Evolutionary conservation across 2,888 invertebrate species (phyloP), one percentile per base, ranked within the genome.

Genomic region (Sarcophaga variegata): DNA sequence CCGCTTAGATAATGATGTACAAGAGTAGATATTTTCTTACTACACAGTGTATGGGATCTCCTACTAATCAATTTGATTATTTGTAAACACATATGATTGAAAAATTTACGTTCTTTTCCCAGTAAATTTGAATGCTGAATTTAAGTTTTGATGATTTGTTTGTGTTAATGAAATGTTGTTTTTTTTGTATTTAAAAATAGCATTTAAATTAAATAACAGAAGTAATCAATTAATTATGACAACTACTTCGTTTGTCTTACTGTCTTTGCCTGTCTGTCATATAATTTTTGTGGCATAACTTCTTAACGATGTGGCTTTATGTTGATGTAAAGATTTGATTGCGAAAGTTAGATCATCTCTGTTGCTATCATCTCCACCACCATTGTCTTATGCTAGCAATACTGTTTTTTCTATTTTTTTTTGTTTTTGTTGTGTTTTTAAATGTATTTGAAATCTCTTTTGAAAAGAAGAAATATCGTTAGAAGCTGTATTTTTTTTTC

Each of bases 201-300:
- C 17, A 59, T 59, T 59, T 59, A 17, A 59, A 17, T n/a, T 59
- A 59, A 59, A 59, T 14, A 14, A 17, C 14, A 14, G 2, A 59
- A 59, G 17, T 3, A 59, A 17, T 81, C 76, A 86, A 86, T 86
- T 86, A 84, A 88, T 84, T 83, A 88, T 88, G 86, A 79, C 86
- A 86, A 86, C 80, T 81, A 80, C 71, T 84, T 79, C n/a, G 62
- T 22, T 54, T 81, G 62, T 22, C 6, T 11, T 60, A 10, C 11
- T 20, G n/a, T 62, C n/a, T 59, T 37, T 17, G 54, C 25, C 70
- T 14, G 27, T 70, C 70, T 25, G 25, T 66, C 66, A 14, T 4
- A 27, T 25, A 27, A 12, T 49, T 63, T 27, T 62, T 81, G 74
- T 67, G 70, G n/a, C 63, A 79, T 63, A 63, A 63, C 69, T 20